Evolutionary conservation across 2,888 invertebrate genomes (phyloP).

Genomic region (Nysson spinosus): DNA sequence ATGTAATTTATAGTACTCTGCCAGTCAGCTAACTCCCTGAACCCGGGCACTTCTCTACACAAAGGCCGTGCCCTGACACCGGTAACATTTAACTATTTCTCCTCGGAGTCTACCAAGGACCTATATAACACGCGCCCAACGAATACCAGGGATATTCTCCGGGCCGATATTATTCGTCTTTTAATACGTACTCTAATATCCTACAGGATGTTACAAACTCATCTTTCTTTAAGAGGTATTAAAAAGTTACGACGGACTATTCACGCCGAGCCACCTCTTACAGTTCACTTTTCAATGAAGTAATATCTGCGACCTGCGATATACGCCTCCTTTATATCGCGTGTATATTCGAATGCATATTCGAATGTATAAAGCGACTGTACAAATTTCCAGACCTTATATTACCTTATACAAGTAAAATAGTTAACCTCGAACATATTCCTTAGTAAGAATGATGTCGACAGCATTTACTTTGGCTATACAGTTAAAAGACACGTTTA

Average conservation of each 20-base stretch:
- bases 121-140: conserved; percentile 25
- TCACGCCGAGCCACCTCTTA: conserved; percentile 16
- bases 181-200: conserved; percentile 40
- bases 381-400: too few relatives aligned
- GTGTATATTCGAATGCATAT: background rate
- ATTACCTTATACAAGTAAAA: too few relatives aligned
- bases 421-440: too few relatives aligned
- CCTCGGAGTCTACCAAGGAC: conserved; percentile 55
- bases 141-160: conserved; percentile 22
- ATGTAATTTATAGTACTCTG: conserved; percentile 71
- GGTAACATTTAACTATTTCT: conserved; percentile 69
- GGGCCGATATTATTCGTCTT: conserved; percentile 46
- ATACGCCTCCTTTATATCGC: too few relatives aligned
- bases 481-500: too few relatives aligned
- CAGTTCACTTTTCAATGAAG: conserved; percentile 20
- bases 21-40: conserved; percentile 60
- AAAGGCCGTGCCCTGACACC: conserved; percentile 61
- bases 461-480: too few relatives aligned
- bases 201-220: conserved; percentile 31
- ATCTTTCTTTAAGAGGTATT: conserved; percentile 29
- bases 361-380: too few relatives aligned
- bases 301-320: conserved; percentile 20
- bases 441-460: too few relatives aligned
- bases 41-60: conserved; percentile 49
- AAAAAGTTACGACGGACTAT: conserved; percentile 36